phyloP scores from a whole-genome alignment of 2,113 vertebrate species.

The Platysternon megacephalum region DNA sequence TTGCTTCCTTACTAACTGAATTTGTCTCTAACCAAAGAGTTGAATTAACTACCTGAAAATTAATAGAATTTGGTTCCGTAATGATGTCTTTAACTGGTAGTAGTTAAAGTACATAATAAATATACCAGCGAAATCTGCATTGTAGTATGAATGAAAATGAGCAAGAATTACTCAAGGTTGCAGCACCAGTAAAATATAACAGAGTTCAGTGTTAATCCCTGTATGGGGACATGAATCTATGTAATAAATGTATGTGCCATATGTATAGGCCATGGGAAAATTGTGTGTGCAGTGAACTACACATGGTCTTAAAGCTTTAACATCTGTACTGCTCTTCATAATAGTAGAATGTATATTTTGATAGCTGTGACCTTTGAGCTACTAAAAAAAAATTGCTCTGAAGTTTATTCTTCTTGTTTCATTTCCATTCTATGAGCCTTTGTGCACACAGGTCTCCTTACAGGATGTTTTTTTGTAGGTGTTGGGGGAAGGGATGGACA shows the following conservation, averaged over 20 bases:
- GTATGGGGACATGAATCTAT: background rate
- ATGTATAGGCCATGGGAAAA: conserved; percentile 57
- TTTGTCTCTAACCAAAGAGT: conserved; percentile 62
- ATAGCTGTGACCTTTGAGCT: conserved; percentile 44
- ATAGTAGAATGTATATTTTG: conserved; percentile 53
- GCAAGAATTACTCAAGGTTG: background rate
- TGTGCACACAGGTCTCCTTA: conserved; percentile 27
- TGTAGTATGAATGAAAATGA: background rate
- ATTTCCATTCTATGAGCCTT: background rate
- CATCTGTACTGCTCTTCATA: conserved; percentile 53
- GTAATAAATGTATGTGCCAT: conserved; percentile 42
- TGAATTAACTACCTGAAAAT: conserved; percentile 42
- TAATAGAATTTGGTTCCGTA: conserved; percentile 30
- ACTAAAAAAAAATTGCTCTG: background rate
- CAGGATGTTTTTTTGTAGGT: background rate
- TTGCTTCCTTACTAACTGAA: conserved; percentile 23
- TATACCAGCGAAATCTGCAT: conserved; percentile 13
- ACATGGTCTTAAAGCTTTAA: conserved; percentile 63
- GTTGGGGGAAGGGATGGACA: background rate
- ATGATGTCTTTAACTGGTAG: conserved; percentile 33
- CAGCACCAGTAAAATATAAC: background rate
- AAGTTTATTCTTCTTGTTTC: conserved; percentile 67
- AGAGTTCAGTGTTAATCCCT: conserved; percentile 43
- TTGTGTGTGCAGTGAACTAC: conserved; percentile 43
- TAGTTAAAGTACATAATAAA: conserved; percentile 18